Base-by-base conservation (phyloP, 2,113 vertebrate species). In the Oophaga pumilio region DNA sequence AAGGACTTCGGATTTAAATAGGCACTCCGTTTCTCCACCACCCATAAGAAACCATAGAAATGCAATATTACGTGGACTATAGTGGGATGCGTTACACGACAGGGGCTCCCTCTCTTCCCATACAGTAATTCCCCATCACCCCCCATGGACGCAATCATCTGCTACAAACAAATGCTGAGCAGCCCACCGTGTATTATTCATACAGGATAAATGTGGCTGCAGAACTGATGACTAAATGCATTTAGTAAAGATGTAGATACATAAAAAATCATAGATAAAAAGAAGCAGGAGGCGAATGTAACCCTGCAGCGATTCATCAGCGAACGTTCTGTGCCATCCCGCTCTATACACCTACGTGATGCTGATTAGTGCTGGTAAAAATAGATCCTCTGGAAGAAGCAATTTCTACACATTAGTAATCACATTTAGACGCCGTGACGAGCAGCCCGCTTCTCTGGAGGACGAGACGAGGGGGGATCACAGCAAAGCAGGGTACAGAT, bases 381-480 rank as follows among this genome's bases (percentile, higher is more conserved):
- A 93, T 93, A 93, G 90, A 83, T 79, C 4, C 86, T 76, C 89
- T 66, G 85, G 85, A 52, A 14, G 71, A 89, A 66, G 89, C 85
- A 82, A 74, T 81, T 81, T 81, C 85, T 82, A 81, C 56, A 53
- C 77, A 74, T 87, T 82, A 60, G 77, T 82, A 82, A 73, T 87
- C 66, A 87, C 85, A 62, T 53, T 17, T 28, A 66, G 66, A 57
- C 24, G 52, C 49, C 15, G 62, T 87, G 77, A 81, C 78, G 59
- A 73, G 68, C 4, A 26, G 52, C n/a, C 52, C 77, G 52, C 53
- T 56, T 66, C 66, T 28, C 22, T 26, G 53, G 26, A 74, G 56
- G 28, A 10, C 24, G 52, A 71, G 18, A 33, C 26, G 12, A 57
- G 28, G 33, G 33, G 20, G 26, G 56, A 57, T 57, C 53, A 74